A percentile compares a stretch with the other conserved stretches of the same genome.
Conservation (phyloP, 2,888 invertebrate genomes). For the Thalpophila matura region DNA sequence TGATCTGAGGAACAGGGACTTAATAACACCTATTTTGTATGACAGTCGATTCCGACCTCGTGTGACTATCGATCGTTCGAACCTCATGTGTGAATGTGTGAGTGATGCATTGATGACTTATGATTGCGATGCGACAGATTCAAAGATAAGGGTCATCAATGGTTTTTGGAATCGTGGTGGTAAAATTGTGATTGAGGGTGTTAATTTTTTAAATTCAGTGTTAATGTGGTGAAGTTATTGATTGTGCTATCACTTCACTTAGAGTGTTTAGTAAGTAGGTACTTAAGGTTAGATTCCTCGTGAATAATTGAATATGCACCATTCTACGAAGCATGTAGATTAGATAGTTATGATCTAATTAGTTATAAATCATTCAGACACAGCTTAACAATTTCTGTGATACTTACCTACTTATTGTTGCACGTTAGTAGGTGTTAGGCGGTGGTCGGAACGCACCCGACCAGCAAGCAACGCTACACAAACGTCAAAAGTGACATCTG, state of each 20-base stretch:
- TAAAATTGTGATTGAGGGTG: slow-evolving; percentile 4
- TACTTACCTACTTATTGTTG: no score
- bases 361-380: no score
- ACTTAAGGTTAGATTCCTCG: neutral
- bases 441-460: no score
- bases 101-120: slow-evolving; percentile 63
- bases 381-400: no score
- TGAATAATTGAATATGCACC: neutral
- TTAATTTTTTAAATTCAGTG: no score
- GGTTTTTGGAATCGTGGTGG: slow-evolving; percentile 24
- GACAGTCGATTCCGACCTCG: slow-evolving; percentile 49
- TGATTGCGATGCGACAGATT: slow-evolving; percentile 54
- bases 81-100: neutral
- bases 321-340: slow-evolving; percentile 11
- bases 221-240: neutral
- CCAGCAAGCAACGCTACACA: no score
- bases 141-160: slow-evolving; percentile 42
- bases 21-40: slow-evolving; percentile 44
- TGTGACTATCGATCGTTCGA: slow-evolving; percentile 52
- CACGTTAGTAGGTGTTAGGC: no score
- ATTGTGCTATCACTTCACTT: neutral
- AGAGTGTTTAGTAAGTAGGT: neutral
- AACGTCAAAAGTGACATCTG: no score
- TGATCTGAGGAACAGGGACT: no score
- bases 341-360: no score